These are phyloP conservation scores for Erythrocercus mccallii DNA, from an alignment of 2,113 vertebrate species.

Conservation along the genomic window DNA sequence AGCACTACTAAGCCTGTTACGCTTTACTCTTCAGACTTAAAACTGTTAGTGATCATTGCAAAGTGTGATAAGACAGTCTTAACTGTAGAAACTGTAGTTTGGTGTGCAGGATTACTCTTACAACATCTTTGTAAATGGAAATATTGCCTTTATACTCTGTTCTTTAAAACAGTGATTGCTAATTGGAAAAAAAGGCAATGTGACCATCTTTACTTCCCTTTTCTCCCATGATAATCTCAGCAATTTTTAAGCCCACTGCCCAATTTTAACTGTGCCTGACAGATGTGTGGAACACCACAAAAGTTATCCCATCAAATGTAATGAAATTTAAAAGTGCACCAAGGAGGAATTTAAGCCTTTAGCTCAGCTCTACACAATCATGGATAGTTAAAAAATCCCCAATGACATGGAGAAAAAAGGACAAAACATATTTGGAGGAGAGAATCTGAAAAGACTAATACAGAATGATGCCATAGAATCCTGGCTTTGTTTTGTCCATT, in stretches of 20 bases:
- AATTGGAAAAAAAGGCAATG: background rate
- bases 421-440: background rate
- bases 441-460: background rate
- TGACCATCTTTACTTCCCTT: background rate
- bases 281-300: background rate
- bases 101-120: background rate
- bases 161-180: background rate
- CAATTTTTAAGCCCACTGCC: background rate
- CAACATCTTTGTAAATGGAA: background rate
- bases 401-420: background rate
- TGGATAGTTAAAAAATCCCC: background rate
- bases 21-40: background rate
- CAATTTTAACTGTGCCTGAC: background rate
- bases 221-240: background rate
- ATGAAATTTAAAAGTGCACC: background rate
- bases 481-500: background rate
- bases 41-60: background rate
- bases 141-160: background rate
- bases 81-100: background rate
- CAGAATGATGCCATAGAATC: background rate
- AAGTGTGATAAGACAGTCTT: background rate
- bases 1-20: background rate
- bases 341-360: background rate
- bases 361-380: background rate
- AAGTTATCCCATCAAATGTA: background rate